Base-by-base conservation (phyloP, 92 coral and sea anemone species). In the Palythoa caribaeorum region DNA sequence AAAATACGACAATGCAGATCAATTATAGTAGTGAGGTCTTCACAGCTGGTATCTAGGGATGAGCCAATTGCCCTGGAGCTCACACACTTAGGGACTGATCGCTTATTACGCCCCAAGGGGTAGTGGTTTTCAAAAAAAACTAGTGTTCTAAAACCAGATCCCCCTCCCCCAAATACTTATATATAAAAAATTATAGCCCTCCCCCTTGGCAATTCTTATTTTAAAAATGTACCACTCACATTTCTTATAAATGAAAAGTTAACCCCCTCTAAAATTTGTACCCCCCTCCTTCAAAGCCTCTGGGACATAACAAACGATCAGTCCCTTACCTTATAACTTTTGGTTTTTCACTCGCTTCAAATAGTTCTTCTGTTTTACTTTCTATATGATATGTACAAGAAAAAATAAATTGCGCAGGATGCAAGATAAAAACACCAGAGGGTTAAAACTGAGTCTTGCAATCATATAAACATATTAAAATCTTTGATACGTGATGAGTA, bases 331-430 rank as follows among this genome's bases (percentile, higher is more conserved):
- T 78, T 5, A 77, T 53, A 57, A 38, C 57, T 40, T 87, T 16
- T 62, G 69, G 79, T 38, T 63, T 16, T 87, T 77, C 84, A 39
- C 63, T 76, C 16, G 78, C 86, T 54, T 77, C 84, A 50, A 37
- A 40, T 53, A 59, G 9, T 21, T 84, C 88, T 21, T 53, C 47
- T 53, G 63, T 84, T 13, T 84, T 51, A 9, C 78, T 84, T 73
- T 70, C 87, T 65, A 71, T 47, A 40, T 7, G 47, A 72, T 20
- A 50, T 83, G 16, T 72, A 76, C 77, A 51, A 44, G 47, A 37
- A 51, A 15, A 79, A 15, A 51, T 19, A n/a, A 15, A 28, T 36
- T 1, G 84, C 20, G 35, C 15, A 79, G 70, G 75, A 70, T 36
- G 17, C 75, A 36, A 37, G 75, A 70, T 70, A 13, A 70, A 70